Percentiles rank a stretch among this genome's conserved stretches.
phyloP scores from a whole-genome alignment of 2,113 vertebrate genomes.

The western clawed frog (Xenopus tropicalis) region UCB_Xtro_10.0 CM004446.2:106162501-106163000 shows the following conservation, averaged over 20 bases:
- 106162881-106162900: conserved; percentile 62
- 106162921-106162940: conserved; percentile 60
- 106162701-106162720: too few species aligned
- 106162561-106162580: too few species aligned
- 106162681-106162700: too few species aligned
- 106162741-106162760: conserved; percentile 52
- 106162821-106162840: conserved; percentile 69
- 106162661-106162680: too few species aligned
- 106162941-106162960: conserved; percentile 65
- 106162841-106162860: conserved; percentile 72
- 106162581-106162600: too few species aligned
- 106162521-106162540: too few species aligned
- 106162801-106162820: conserved; percentile 65
- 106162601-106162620: too few species aligned
- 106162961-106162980: conserved; percentile 61
- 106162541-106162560: too few species aligned
- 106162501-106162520: too few species aligned
- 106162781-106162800: conserved; percentile 58
- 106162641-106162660: too few species aligned
- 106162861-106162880: conserved; percentile 63
- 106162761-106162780: conserved; percentile 56
- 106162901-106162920: conserved; percentile 69
- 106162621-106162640: conserved; percentile 14
- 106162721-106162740: conserved; percentile 59
- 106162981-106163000: conserved; percentile 67